Evolutionary conservation across 2,797 vertebrate species (phyloP).

Genomic region (Cynodonichthys magdalenae): DNA sequence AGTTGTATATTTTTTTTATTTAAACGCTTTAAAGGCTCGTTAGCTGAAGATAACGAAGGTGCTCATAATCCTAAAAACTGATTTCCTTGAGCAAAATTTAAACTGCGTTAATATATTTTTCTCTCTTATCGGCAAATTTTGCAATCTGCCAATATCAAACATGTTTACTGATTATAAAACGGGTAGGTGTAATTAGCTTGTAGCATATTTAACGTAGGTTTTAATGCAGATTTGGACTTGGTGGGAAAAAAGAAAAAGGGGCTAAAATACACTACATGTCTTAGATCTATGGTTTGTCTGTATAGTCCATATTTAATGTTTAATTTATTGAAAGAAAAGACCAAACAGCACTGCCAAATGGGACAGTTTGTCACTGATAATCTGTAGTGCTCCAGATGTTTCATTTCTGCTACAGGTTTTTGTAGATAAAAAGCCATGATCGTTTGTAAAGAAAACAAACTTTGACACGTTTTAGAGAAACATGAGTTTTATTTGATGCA

Average conservation of each 20-base stretch:
- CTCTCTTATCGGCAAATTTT: conserved; percentile 1
- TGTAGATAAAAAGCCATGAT: conserved; percentile 59
- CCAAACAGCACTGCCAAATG: conserved; percentile 36
- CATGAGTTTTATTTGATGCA: conserved; percentile 25
- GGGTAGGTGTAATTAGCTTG: conserved; percentile 16
- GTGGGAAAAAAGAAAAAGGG: neutral
- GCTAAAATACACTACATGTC: neutral
- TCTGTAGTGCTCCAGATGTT: conserved; percentile 9
- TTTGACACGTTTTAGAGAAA: conserved; percentile 28
- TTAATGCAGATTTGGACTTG: neutral
- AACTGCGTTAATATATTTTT: neutral
- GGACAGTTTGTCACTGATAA: conserved; percentile 2
- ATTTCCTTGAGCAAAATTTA: conserved; percentile 8
- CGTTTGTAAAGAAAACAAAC: conserved; percentile 34
- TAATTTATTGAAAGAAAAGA: conserved; percentile 11
- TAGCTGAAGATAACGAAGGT: conserved; percentile 48
- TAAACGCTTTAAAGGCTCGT: conserved; percentile 25
- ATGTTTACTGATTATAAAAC: conserved; percentile 21
- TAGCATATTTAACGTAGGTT: conserved; percentile 24
- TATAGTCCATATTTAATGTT: conserved; percentile 13
- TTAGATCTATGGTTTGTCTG: neutral
- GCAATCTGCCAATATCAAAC: conserved; percentile 16
- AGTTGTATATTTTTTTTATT: neutral
- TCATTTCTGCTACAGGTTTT: conserved; percentile 31
- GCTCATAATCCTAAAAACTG: conserved; percentile 42